A percentile compares a stretch with the other conserved stretches of the same genome.
Evolutionary conservation across 2,888 invertebrate genomes (phyloP).

Genomic region (Dromius quadrimaculatus): DNA sequence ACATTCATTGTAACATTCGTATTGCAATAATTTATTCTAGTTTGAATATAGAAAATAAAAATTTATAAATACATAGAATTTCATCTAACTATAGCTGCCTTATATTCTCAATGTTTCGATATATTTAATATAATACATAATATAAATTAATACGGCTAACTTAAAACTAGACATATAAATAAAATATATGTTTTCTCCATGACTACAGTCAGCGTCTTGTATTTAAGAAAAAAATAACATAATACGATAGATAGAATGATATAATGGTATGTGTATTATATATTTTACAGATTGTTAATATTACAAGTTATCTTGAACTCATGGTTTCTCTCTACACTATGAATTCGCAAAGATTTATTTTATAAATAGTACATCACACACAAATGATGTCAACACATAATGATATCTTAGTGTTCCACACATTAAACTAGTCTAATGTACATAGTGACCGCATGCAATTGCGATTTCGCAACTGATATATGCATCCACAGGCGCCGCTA

Average conservation of each 20-base stretch:
- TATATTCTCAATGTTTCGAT: conserved; percentile 22
- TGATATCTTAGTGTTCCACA: conserved; percentile 42
- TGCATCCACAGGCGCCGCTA: no score
- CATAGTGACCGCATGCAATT: conserved; percentile 33
- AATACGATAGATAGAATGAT: conserved; percentile 24
- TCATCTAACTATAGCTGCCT: conserved; percentile 49
- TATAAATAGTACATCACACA: conserved; percentile 47
- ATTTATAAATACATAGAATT: conserved; percentile 50
- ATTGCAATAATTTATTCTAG: conserved; percentile 51
- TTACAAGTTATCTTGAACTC: conserved; percentile 22
- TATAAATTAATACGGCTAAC: conserved; percentile 48
- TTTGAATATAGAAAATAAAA: conserved; percentile 52
- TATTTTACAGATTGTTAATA: conserved; percentile 41
- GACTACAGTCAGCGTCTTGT: conserved; percentile 5
- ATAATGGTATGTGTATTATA: conserved; percentile 22
- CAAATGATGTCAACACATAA: conserved; percentile 40
- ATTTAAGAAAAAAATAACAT: conserved; percentile 2
- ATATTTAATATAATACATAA: conserved; percentile 49
- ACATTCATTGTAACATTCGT: conserved; percentile 48
- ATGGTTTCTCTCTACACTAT: no score
- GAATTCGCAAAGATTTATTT: conserved; percentile 25
- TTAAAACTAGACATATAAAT: conserved; percentile 41
- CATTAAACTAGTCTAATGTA: conserved; percentile 50
- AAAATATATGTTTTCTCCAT: conserved; percentile 34
- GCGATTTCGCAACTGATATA: no score